phyloP scores from a whole-genome alignment of 2,113 vertebrate species.

The Chloebia gouldiae region DNA sequence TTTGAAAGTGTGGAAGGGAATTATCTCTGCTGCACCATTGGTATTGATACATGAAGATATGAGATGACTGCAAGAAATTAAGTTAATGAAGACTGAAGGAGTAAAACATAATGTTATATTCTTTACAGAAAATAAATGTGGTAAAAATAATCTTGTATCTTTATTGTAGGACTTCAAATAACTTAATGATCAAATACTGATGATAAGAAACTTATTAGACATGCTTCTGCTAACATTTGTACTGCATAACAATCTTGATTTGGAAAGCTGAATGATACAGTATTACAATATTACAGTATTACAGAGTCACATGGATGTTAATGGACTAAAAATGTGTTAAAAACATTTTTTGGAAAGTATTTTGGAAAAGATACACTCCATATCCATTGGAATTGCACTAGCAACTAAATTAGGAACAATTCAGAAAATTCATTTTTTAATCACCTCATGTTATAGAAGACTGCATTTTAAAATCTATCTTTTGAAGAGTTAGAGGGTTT shows the following conservation, averaged over 20 bases:
- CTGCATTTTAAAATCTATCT: neutral
- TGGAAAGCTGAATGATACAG: neutral
- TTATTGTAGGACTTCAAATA: neutral
- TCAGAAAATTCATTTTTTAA: neutral
- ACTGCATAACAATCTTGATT: neutral
- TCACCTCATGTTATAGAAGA: neutral
- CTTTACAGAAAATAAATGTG: neutral
- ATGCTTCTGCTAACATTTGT: neutral
- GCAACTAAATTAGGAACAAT: neutral
- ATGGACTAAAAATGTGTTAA: neutral
- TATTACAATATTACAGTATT: neutral
- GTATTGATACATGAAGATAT: neutral
- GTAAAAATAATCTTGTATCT: neutral
- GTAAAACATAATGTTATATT: neutral
- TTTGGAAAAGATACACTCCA: neutral
- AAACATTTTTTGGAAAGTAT: neutral
- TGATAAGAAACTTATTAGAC: neutral
- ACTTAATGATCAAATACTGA: neutral
- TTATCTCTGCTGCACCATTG: neutral
- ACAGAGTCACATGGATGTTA: neutral
- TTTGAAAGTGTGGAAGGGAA: neutral
- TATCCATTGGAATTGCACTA: neutral
- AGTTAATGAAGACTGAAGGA: neutral
- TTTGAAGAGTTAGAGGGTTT: neutral
- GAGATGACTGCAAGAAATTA: neutral